Percentiles rank a stretch among this genome's conserved stretches.
phyloP scores from a whole-genome alignment of 1,140 invertebrate species.

The Chrysoperla carnea region DNA sequence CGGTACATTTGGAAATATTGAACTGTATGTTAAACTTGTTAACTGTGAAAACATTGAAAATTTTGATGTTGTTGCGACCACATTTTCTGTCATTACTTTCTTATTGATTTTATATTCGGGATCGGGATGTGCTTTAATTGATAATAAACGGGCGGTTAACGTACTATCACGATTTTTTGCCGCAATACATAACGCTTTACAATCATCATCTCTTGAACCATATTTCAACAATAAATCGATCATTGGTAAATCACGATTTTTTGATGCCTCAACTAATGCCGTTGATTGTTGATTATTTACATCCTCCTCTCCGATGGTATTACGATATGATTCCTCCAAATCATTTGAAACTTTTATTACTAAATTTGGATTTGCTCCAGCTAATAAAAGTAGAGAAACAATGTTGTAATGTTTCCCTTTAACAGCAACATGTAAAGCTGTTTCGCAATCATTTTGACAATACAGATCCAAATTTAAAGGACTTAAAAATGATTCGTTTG shows the following conservation, averaged over 20 bases:
- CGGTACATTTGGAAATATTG: constrained; percentile 67
- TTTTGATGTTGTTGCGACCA: constrained; percentile 24
- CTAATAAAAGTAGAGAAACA: constrained; percentile 47
- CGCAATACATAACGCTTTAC: constrained; percentile 58
- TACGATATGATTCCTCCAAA: constrained; percentile 15
- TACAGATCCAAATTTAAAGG: constrained; percentile 58
- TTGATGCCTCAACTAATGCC: constrained; percentile 56
- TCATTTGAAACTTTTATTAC: constrained; percentile 32
- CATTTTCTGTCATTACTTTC: constrained; percentile 54
- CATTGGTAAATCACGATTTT: constrained; percentile 40
- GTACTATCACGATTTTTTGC: constrained; percentile 49
- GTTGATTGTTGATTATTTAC: constrained; percentile 30
- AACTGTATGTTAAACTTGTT: constrained; percentile 53
- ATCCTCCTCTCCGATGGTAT: constrained; percentile 19
- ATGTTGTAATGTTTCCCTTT: constrained; percentile 60
- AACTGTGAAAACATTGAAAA: constrained; percentile 35
- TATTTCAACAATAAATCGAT: constrained; percentile 57
- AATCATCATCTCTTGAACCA: constrained; percentile 78
- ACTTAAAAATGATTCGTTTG: constrained; percentile 34
- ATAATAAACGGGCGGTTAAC: constrained; percentile 53
- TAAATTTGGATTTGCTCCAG: constrained; percentile 56
- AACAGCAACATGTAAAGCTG: constrained; percentile 61
- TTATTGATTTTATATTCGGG: constrained; percentile 79
- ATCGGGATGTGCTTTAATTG: constrained; percentile 65
- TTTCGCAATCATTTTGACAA: constrained; percentile 56